phyloP scores from a whole-genome alignment of 2,888 invertebrate genomes.

The Andricus quercusramuli region DNA sequence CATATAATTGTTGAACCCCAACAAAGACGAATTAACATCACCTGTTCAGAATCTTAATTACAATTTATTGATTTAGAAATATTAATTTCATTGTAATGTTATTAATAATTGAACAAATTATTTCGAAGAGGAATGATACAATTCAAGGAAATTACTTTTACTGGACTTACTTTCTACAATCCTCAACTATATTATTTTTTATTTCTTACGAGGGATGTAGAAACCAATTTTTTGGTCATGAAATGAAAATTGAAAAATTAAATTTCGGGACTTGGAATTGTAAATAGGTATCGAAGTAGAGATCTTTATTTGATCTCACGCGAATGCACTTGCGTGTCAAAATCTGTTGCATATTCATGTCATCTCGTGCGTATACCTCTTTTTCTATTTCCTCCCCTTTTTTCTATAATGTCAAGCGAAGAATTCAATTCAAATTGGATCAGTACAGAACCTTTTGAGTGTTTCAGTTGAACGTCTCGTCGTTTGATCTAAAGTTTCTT shows the following conservation, averaged over 20 bases:
- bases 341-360: not conserved
- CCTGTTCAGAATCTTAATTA: not conserved
- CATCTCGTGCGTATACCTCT: not conserved
- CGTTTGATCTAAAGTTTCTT: not conserved
- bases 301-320: not conserved
- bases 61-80: not conserved
- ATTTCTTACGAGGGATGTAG: not conserved
- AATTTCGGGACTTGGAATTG: not conserved
- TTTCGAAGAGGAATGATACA: too few species aligned
- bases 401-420: not conserved
- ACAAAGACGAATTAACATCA: not conserved
- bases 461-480: not conserved
- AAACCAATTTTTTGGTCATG: not conserved
- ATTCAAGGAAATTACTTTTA: not conserved
- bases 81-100: not conserved
- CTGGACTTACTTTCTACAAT: not conserved
- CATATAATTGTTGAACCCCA: not conserved
- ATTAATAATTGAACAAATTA: not conserved
- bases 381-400: not conserved
- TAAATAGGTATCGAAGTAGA: not conserved
- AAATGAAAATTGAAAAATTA: not conserved
- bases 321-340: not conserved
- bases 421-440: not conserved
- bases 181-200: too few species aligned
- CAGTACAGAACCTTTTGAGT: not conserved